Percentiles rank a stretch among this genome's conserved stretches.
phyloP scores from a whole-genome alignment of 2,888 invertebrate genomes.

The Parnassius apollo region DNA sequence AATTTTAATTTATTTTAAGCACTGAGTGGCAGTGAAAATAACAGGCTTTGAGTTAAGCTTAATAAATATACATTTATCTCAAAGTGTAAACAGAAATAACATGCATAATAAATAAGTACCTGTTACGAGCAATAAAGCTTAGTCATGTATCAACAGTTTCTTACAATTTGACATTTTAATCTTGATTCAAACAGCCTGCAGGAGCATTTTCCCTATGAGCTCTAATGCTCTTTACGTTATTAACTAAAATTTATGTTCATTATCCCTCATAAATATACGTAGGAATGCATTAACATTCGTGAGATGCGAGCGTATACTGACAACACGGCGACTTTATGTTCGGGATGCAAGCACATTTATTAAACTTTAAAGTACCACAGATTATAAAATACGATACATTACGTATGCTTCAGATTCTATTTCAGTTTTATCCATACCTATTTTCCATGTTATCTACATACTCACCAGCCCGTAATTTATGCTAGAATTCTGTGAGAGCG shows the following conservation, averaged over 20 bases:
- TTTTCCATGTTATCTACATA: no score
- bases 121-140: conserved; percentile 4
- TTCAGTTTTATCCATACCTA: no score
- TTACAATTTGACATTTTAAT: conserved; percentile 25
- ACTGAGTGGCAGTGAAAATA: no score
- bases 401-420: no score
- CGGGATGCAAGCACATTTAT: conserved; percentile 7
- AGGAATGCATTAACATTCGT: conserved; percentile 28
- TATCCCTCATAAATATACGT: conserved; percentile 30
- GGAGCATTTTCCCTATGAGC: conserved; percentile 6
- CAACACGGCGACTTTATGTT: conserved; percentile 14
- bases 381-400: not conserved
- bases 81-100: not conserved
- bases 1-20: no score
- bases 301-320: conserved; percentile 6
- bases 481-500: no score
- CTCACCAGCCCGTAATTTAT: no score
- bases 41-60: no score
- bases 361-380: conserved; percentile 3
- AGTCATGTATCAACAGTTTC: conserved; percentile 5
- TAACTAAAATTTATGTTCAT: conserved; percentile 32
- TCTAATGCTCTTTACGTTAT: conserved; percentile 28
- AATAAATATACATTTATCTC: no score
- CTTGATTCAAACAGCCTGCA: conserved; percentile 12
- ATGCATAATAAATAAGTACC: no score